Evolutionary conservation across 2,113 vertebrate species (phyloP).

Genomic region (Corythaixoides concolor): DNA sequence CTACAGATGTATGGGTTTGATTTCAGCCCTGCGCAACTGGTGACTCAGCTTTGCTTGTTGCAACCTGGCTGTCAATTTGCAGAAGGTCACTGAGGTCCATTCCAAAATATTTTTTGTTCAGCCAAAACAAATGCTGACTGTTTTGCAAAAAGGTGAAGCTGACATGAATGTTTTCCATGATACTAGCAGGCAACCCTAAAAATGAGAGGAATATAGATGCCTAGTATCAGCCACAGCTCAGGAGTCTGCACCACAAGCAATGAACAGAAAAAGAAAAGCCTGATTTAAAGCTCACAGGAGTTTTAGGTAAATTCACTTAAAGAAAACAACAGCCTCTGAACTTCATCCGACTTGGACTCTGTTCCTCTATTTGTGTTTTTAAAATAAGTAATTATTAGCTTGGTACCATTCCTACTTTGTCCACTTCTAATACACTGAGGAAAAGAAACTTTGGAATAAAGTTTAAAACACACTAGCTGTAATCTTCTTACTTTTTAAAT

Average conservation of each 20-base stretch:
- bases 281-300: background rate
- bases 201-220: background rate
- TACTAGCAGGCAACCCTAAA: background rate
- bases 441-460: background rate
- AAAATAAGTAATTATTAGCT: background rate
- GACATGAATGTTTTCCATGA: slow-evolving; percentile 10
- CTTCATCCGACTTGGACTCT: background rate
- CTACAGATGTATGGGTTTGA: background rate
- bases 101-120: slow-evolving; percentile 47
- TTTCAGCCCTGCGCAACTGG: background rate
- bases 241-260: background rate
- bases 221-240: background rate
- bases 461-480: background rate
- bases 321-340: background rate
- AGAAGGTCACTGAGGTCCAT: slow-evolving; percentile 25
- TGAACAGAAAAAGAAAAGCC: background rate
- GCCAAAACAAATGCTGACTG: slow-evolving; percentile 26
- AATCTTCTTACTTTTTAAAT: background rate
- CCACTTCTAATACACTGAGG: background rate
- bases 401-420: background rate
- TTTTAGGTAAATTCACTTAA: background rate
- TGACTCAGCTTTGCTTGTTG: slow-evolving; percentile 40
- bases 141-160: slow-evolving; percentile 48
- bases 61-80: slow-evolving; percentile 23
- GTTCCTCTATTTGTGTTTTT: background rate